These are phyloP conservation scores for Acrocephalus scirpaceus DNA, from an alignment of 2,797 vertebrate genomes.

Conservation along the genomic window DNA sequence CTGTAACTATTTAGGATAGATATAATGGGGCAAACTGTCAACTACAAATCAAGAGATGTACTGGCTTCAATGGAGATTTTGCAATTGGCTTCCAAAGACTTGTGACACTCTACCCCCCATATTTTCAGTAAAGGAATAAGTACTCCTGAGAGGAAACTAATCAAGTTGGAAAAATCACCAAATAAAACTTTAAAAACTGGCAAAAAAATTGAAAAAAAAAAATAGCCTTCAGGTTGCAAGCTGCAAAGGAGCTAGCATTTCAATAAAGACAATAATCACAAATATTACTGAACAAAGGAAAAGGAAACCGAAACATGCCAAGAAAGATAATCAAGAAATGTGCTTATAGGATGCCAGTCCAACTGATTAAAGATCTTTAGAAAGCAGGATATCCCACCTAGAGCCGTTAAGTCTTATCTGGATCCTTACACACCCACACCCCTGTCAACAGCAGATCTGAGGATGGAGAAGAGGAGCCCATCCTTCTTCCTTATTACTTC, in stretches of 20 bases:
- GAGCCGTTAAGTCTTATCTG: slow-evolving; percentile 47
- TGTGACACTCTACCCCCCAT: neutral
- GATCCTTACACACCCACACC: slow-evolving; percentile 8
- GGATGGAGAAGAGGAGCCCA: neutral
- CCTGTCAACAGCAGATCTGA: neutral
- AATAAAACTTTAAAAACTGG: neutral
- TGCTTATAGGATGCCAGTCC: slow-evolving; percentile 11
- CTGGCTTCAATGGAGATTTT: neutral
- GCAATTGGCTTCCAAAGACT: neutral
- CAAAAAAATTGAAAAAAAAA: neutral
- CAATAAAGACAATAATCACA: slow-evolving; percentile 15
- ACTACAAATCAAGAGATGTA: slow-evolving; percentile 9
- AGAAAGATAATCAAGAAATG: slow-evolving; percentile 42
- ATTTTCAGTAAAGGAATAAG: neutral
- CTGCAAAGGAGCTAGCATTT: neutral
- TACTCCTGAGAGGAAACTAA: neutral
- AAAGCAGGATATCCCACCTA: slow-evolving; percentile 49
- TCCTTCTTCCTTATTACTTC: slow-evolving; percentile 16
- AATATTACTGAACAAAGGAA: slow-evolving; percentile 54
- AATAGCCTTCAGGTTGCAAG: neutral
- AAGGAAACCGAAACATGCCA: slow-evolving; percentile 5
- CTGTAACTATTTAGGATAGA: slow-evolving; percentile 42
- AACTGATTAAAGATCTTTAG: slow-evolving; percentile 41
- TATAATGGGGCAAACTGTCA: slow-evolving; percentile 9
- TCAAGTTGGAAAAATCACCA: neutral